Conservation (phyloP, 2,113 vertebrate species). For the Nyctereutes procyonoides region DNA sequence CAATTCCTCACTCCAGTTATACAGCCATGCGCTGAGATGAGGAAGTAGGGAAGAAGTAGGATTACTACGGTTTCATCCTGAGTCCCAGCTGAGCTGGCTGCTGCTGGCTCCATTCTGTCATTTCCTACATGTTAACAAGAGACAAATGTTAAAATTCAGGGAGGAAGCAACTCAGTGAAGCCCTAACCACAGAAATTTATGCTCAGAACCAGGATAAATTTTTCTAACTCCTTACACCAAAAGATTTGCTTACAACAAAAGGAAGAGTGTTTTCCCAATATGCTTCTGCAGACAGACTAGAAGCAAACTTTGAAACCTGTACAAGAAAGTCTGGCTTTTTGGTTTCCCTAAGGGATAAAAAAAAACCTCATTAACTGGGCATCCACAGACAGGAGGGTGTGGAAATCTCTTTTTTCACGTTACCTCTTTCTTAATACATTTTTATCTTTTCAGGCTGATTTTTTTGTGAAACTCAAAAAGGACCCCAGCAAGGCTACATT, state of each 20-base stretch:
- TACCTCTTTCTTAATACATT: neutral
- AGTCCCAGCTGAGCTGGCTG: neutral
- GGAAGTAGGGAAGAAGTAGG: neutral
- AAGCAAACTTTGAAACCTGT: conserved; percentile 10
- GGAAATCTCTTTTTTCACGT: neutral
- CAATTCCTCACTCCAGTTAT: neutral
- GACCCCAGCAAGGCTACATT: neutral
- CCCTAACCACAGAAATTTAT: neutral
- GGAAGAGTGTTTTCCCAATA: neutral
- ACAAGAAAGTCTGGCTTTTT: neutral
- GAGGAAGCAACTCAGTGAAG: neutral
- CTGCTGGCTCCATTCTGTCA: neutral
- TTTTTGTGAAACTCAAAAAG: conserved; percentile 57
- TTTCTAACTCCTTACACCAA: neutral
- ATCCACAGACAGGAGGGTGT: neutral
- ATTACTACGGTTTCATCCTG: neutral
- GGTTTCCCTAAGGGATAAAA: neutral
- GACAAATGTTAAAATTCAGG: neutral
- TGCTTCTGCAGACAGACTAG: neutral
- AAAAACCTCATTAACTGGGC: neutral
- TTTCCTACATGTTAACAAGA: neutral
- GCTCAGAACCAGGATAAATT: neutral
- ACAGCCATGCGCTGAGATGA: neutral
- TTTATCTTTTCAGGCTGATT: conserved; percentile 19
- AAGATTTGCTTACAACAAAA: neutral